Percentiles rank a stretch among this genome's conserved stretches.
These are phyloP conservation scores for Schizothorax lantsangensis DNA, from an alignment of 2,797 vertebrate genomes.

Conservation along the genomic window DNA sequence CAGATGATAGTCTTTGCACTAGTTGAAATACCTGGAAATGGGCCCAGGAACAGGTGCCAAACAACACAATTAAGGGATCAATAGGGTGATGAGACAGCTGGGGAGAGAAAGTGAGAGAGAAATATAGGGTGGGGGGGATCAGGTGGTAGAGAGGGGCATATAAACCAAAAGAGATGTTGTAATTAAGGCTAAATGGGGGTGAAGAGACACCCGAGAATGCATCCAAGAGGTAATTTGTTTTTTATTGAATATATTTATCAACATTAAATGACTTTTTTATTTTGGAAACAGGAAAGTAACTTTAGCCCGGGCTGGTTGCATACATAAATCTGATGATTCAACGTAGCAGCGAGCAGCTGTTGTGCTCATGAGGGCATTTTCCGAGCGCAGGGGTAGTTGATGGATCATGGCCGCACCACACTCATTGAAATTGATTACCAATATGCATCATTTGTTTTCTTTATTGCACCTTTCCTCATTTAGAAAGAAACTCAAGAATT, in stretches of 20 bases:
- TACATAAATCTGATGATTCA: constrained; percentile 59
- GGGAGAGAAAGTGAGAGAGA: constrained; percentile 36
- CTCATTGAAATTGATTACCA: constrained; percentile 67
- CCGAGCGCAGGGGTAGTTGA: constrained; percentile 45
- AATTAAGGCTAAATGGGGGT: constrained; percentile 67
- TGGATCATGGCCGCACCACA: constrained; percentile 50
- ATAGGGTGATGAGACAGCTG: constrained; percentile 59
- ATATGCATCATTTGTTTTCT: constrained; percentile 63
- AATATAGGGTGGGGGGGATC: constrained; percentile 16
- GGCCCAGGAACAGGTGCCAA: constrained; percentile 59
- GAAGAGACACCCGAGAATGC: constrained; percentile 60
- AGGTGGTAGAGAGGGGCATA: constrained; percentile 48
- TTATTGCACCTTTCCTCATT: constrained; percentile 62
- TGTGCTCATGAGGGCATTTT: constrained; percentile 57
- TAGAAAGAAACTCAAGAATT: constrained; percentile 54
- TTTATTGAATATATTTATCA: constrained; percentile 74
- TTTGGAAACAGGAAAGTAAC: constrained; percentile 64
- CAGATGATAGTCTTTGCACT: constrained; percentile 55
- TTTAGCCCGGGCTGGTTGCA: constrained; percentile 48
- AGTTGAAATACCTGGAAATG: constrained; percentile 50
- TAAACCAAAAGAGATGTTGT: constrained; percentile 55
- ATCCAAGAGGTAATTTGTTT: constrained; percentile 67
- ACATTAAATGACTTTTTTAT: constrained; percentile 68
- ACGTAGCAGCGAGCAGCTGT: constrained; percentile 62
- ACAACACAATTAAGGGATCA: constrained; percentile 65